A percentile compares a stretch with the other conserved stretches of the same genome.
Evolutionary conservation across 1,140 invertebrate genomes (phyloP).

Genomic region (Drosophila ironensis): DNA sequence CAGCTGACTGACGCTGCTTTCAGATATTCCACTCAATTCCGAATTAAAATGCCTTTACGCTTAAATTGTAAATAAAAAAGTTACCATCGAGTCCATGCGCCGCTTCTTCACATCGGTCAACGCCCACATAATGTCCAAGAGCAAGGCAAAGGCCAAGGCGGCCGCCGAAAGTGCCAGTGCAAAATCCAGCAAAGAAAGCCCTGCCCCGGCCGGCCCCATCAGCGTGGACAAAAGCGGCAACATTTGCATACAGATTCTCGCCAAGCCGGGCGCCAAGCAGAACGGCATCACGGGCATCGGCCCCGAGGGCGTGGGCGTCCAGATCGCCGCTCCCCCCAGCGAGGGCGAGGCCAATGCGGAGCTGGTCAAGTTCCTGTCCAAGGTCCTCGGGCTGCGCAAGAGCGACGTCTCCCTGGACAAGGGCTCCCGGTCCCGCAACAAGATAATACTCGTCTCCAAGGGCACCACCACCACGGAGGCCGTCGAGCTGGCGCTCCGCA

Average conservation of each 20-base stretch:
- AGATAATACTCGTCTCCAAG: conserved; percentile 76
- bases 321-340: conserved; percentile 89
- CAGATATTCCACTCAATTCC: neutral
- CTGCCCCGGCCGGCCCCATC: conserved; percentile 83
- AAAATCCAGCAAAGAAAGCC: conserved; percentile 16
- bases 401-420: conserved; percentile 86
- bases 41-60: neutral
- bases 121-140: conserved; percentile 65
- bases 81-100: conserved; percentile 36
- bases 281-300: conserved; percentile 87
- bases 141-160: conserved; percentile 62
- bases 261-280: conserved; percentile 90
- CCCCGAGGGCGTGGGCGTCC: conserved; percentile 83
- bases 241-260: conserved; percentile 86
- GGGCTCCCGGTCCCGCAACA: conserved; percentile 81
- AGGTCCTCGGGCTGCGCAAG: conserved; percentile 86
- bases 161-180: neutral
- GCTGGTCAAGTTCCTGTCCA: conserved; percentile 87
- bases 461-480: conserved; percentile 59
- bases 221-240: conserved; percentile 85
- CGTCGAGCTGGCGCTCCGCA: conserved; percentile 50
- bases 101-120: conserved; percentile 34
- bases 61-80: neutral
- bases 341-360: conserved; percentile 91
- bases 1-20: conserved; percentile 29